Conservation (phyloP, 1,140 invertebrate genomes). For the Chionoecetes opilio region DNA sequence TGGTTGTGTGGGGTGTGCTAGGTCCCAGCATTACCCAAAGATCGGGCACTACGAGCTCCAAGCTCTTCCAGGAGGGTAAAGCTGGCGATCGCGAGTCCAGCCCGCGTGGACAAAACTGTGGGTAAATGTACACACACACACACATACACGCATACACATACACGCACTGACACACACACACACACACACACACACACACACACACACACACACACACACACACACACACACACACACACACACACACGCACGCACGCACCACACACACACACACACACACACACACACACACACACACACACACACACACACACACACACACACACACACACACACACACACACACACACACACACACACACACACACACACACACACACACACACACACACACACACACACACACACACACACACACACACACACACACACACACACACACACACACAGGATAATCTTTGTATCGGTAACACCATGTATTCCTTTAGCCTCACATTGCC, state of each 20-base stretch:
- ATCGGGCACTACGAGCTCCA: too few species aligned
- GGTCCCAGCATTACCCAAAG: too few species aligned
- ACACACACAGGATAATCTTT: neutral
- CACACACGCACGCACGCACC: neutral
- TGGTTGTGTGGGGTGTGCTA: too few species aligned
- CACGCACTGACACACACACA: too few species aligned
- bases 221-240: neutral
- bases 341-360: slow-evolving; percentile 35
- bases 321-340: slow-evolving; percentile 8
- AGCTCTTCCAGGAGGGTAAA: too few species aligned
- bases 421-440: slow-evolving; percentile 50
- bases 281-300: slow-evolving; percentile 33
- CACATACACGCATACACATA: slow-evolving; percentile 52
- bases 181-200: slow-evolving; percentile 64
- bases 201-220: slow-evolving; percentile 25
- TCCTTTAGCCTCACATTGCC: neutral
- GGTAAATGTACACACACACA: slow-evolving; percentile 6
- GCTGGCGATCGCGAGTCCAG: too few species aligned
- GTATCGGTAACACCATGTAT: neutral
- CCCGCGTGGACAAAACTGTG: too few species aligned
- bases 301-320: neutral
- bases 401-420: slow-evolving; percentile 37
- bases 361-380: slow-evolving; percentile 8
- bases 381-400: slow-evolving; percentile 51
- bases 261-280: neutral